These are phyloP conservation scores for Leucophenga montana DNA, from an alignment of 2,888 invertebrate genomes.

Conservation along the genomic window DNA sequence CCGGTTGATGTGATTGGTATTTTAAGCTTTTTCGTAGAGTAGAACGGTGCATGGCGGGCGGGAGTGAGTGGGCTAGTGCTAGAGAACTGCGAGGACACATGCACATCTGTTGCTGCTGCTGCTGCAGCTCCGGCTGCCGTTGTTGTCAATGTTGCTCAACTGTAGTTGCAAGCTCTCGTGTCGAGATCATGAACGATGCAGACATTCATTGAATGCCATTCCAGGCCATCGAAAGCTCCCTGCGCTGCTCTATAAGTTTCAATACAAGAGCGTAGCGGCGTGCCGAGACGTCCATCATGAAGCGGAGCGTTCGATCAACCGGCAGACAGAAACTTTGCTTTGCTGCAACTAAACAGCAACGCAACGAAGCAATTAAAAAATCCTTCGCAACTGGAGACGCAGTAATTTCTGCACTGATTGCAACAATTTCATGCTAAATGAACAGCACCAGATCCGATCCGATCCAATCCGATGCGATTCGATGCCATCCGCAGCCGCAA, in stretches of 20 bases:
- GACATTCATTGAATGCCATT: constrained; percentile 31
- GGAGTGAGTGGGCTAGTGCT: neutral
- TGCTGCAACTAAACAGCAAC: constrained; percentile 2
- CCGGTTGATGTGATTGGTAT: constrained; percentile 38
- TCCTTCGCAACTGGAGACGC: constrained; percentile 32
- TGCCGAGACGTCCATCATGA: too few species aligned
- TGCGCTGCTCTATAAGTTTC: neutral
- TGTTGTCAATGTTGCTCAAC: constrained; percentile 25
- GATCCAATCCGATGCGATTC: too few species aligned
- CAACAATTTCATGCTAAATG: constrained; percentile 66
- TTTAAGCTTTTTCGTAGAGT: constrained; percentile 3
- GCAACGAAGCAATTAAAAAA: constrained; percentile 39
- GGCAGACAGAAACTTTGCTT: too few species aligned
- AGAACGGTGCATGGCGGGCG: neutral
- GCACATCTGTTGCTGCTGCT: constrained; percentile 21
- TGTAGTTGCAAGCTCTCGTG: constrained; percentile 18
- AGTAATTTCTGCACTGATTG: constrained; percentile 59
- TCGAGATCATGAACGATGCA: constrained; percentile 27
- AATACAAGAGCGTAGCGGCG: neutral
- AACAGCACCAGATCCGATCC: constrained; percentile 44
- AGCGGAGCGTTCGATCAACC: too few species aligned
- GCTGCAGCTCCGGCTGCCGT: constrained; percentile 4
- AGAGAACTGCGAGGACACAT: constrained; percentile 12
- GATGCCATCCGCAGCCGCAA: too few species aligned
- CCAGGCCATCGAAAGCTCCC: constrained; percentile 23